Base-by-base conservation (phyloP, 92 coral and sea anemone genomes). In the Zoanthus solanderi region DNA sequence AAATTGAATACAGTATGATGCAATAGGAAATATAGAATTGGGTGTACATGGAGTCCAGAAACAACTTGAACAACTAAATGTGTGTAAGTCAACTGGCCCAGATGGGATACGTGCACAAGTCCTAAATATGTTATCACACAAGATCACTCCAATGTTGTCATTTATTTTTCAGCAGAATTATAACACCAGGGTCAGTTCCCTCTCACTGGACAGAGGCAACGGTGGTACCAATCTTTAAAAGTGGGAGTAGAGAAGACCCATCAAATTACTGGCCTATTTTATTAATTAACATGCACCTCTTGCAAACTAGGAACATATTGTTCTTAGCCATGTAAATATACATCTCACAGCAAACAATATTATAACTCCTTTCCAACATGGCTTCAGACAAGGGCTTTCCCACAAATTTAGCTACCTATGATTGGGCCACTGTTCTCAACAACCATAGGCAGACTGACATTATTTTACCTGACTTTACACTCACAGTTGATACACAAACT, bases 241-340 rank as follows among this genome's bases (percentile, higher is more conserved):
- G 75, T 58, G 90, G 79, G 15, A 69, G 81, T 69, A 90, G 87
- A 78, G 71, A 68, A 9, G 77, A 90, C 48, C 87, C 90, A 44
- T 87, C 72, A 45, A 90, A 90, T 14, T 90, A 90, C 76, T 78
- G 90, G 37, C 92, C 90, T 11, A 77, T 90, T 37, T 90, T 83
- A 23, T 23, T 23, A 23, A 61, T 89, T 89, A 17, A 90, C 93
- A 28, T 67, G 93, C 75, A 54, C 86, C 56, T 90, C 87, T 61
- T 78, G 86, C 81, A 90, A 90, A 73, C 47, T 90, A 42, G 90
- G 92, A 90, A 67, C 90, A 86, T 28, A 83, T 76, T 56, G 75
- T 76, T n/a, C 72, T 86, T 17, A 30, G 89, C 58, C 89, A 86
- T 75, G 63, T 87, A 48, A 87, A 87, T 56, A 79, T 71, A 11